Conservation (phyloP, 2,888 invertebrate genomes). For the Amblyjoppa proteus region DNA sequence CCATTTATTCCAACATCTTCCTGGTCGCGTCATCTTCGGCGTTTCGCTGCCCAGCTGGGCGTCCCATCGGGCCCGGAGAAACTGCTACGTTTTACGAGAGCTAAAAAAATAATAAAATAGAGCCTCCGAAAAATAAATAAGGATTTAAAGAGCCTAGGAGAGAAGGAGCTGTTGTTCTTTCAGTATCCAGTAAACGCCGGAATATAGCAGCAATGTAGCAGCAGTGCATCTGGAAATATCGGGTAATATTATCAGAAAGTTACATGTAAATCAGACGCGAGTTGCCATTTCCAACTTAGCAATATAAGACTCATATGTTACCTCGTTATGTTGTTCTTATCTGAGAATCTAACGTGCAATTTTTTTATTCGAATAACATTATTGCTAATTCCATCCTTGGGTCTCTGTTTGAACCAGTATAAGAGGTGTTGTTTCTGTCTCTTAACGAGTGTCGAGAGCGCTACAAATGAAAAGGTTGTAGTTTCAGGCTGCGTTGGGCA, state of each 20-base stretch:
- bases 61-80: neutral
- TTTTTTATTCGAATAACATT: neutral
- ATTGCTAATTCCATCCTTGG: too few relatives aligned
- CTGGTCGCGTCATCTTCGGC: conserved; percentile 3
- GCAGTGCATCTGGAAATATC: too few relatives aligned
- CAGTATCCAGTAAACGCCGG: too few relatives aligned
- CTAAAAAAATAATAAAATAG: neutral
- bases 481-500: conserved; percentile 8
- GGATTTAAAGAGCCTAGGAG: too few relatives aligned
- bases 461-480: neutral
- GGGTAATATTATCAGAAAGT: too few relatives aligned
- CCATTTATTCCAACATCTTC: conserved; percentile 45
- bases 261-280: too few relatives aligned
- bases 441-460: neutral
- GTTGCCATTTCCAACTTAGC: neutral
- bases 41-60: neutral
- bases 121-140: too few relatives aligned
- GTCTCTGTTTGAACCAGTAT: neutral
- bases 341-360: conserved; percentile 15
- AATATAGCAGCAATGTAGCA: too few relatives aligned
- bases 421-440: conserved; percentile 2
- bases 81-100: neutral
- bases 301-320: conserved; percentile 39
- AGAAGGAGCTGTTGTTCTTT: neutral
- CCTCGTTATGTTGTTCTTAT: conserved; percentile 42